These are phyloP conservation scores for Gymnocypris eckloni DNA, from an alignment of 2,797 vertebrate genomes.

Conservation along the genomic window DNA sequence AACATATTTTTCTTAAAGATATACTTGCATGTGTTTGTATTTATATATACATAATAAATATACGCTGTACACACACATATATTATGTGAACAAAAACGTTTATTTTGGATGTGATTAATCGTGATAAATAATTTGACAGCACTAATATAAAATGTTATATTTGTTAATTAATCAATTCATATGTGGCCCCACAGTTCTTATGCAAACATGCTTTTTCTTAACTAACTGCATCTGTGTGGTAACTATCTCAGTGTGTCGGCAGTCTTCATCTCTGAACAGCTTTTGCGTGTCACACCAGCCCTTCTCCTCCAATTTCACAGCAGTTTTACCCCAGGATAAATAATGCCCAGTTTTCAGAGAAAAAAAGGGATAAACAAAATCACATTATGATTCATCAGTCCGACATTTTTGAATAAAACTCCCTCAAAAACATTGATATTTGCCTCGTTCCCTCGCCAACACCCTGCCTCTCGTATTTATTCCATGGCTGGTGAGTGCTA, in stretches of 20 bases:
- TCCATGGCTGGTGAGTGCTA: conserved; percentile 41
- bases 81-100: too few relatives aligned
- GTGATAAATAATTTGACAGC: too few relatives aligned
- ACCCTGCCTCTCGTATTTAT: conserved; percentile 43
- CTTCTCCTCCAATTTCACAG: conserved; percentile 57
- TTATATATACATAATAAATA: too few relatives aligned
- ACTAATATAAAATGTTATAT: not conserved
- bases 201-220: conserved; percentile 6
- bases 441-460: conserved; percentile 17
- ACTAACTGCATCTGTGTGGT: conserved; percentile 27
- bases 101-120: too few relatives aligned
- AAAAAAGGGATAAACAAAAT: conserved; percentile 30
- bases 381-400: conserved; percentile 56
- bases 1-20: too few relatives aligned
- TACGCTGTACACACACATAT: too few relatives aligned
- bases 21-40: too few relatives aligned
- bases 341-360: conserved; percentile 36
- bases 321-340: conserved; percentile 50
- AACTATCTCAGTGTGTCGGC: conserved; percentile 18
- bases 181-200: not conserved
- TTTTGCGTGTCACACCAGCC: conserved; percentile 44
- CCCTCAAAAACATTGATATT: conserved; percentile 44
- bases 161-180: not conserved
- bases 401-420: conserved; percentile 37
- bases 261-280: conserved; percentile 37